phyloP scores from a whole-genome alignment of 64 coral and sea anemone species.

The Dendronephthya gigantea region DNA sequence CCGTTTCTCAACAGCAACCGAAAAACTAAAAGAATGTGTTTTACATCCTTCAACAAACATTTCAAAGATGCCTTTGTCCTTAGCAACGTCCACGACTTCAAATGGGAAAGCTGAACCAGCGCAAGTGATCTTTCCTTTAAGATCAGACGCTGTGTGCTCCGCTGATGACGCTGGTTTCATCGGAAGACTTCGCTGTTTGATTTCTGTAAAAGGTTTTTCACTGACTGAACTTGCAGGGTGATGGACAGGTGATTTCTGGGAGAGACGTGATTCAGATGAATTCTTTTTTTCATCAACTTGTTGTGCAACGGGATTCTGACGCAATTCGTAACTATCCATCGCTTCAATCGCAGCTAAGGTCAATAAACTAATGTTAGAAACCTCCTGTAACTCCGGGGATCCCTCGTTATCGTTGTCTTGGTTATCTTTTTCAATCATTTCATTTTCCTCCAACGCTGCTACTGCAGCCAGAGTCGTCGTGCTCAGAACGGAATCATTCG shows the following conservation, averaged over 20 bases:
- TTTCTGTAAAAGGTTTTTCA: not conserved
- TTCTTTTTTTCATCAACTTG: not conserved
- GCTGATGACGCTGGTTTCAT: not conserved
- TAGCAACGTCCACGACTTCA: constrained; percentile 39
- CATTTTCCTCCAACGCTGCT: not conserved
- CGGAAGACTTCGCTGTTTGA: not conserved
- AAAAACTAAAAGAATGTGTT: constrained; percentile 28
- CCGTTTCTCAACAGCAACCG: constrained; percentile 37
- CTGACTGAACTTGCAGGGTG: not conserved
- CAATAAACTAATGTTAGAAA: not conserved
- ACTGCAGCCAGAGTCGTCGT: not conserved
- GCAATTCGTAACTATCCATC: not conserved
- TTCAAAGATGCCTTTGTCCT: constrained; percentile 32
- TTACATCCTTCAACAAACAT: constrained; percentile 50
- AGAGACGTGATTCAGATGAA: not conserved
- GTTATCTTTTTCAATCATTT: not conserved
- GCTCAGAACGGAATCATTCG: not conserved
- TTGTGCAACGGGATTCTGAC: not conserved
- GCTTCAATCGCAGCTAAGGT: not conserved
- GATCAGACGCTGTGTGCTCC: not conserved
- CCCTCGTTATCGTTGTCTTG: not conserved
- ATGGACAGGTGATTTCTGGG: not conserved
- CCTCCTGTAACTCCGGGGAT: not conserved
- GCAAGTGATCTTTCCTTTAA: not conserved
- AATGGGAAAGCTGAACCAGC: not conserved